Evolutionary conservation across 2,113 vertebrate genomes (phyloP).

Genomic region (Orientallactaga bullata): DNA sequence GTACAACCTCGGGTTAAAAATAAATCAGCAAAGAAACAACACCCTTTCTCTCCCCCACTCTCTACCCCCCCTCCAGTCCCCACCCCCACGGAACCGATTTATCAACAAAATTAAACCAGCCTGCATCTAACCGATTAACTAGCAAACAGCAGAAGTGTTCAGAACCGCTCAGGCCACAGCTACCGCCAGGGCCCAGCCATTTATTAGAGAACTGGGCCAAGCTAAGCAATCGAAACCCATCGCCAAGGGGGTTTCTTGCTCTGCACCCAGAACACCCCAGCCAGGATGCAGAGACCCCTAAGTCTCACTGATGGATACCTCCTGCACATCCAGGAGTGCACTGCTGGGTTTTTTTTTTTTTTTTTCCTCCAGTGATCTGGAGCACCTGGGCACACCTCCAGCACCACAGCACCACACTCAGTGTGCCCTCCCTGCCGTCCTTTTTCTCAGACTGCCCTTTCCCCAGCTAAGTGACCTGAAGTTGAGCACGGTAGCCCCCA

Average conservation of each 20-base stretch:
- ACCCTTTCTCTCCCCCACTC: slow-evolving; percentile 82
- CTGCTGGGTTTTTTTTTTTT: no score
- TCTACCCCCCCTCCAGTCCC: slow-evolving; percentile 74
- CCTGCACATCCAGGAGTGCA: no score
- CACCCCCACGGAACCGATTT: slow-evolving; percentile 92
- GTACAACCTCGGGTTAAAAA: slow-evolving; percentile 98
- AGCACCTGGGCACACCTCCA: no score
- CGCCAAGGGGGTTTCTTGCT: background rate
- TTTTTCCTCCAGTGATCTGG: no score
- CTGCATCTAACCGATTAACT: slow-evolving; percentile 90
- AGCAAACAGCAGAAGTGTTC: slow-evolving; percentile 81
- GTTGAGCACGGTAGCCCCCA: background rate
- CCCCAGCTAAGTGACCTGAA: background rate
- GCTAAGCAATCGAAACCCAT: slow-evolving; percentile 66
- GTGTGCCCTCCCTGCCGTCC: background rate
- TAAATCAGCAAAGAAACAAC: slow-evolving; percentile 96
- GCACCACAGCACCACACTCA: background rate
- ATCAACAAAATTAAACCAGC: slow-evolving; percentile 96
- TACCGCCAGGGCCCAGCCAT: slow-evolving; percentile 72
- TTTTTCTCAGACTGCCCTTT: background rate
- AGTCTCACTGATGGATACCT: background rate
- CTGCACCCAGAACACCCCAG: background rate
- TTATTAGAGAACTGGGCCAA: slow-evolving; percentile 77
- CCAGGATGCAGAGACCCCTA: background rate
- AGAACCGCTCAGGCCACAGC: slow-evolving; percentile 62